Evolutionary conservation across 2,113 vertebrate genomes (phyloP).

Genomic region (Ptychochromis oligacanthus): DNA sequence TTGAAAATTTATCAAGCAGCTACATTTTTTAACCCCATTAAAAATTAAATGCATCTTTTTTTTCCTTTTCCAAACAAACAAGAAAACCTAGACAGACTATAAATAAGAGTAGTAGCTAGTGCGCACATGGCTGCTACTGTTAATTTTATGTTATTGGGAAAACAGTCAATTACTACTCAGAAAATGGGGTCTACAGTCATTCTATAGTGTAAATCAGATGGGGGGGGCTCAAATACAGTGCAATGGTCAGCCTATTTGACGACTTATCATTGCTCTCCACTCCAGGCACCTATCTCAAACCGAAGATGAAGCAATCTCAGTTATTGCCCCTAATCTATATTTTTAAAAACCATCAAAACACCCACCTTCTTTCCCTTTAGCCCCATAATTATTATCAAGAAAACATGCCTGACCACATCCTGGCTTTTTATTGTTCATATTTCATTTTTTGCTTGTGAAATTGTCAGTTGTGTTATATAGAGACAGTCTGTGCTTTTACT

Average conservation of each 20-base stretch:
- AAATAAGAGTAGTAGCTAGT: neutral
- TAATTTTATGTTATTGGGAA: neutral
- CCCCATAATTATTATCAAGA: neutral
- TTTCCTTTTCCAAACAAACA: neutral
- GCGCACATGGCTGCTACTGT: neutral
- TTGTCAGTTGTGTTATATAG: no score
- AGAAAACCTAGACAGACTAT: neutral
- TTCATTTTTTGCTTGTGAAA: neutral
- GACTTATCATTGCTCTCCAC: neutral
- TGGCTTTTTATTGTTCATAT: no score
- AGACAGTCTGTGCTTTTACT: neutral
- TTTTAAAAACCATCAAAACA: neutral
- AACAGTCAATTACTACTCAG: neutral
- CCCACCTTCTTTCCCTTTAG: neutral
- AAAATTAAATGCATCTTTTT: neutral
- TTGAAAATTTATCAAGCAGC: neutral
- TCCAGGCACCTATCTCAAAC: constrained; percentile 2
- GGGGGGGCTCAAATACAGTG: neutral
- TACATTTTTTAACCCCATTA: no score
- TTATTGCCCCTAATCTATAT: neutral
- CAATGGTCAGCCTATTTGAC: neutral
- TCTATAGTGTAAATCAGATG: neutral
- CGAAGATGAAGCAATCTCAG: neutral
- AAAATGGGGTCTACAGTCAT: neutral
- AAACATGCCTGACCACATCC: no score